Base-by-base conservation (phyloP, 1,140 invertebrate species). In the Bombus confusus region DNA sequence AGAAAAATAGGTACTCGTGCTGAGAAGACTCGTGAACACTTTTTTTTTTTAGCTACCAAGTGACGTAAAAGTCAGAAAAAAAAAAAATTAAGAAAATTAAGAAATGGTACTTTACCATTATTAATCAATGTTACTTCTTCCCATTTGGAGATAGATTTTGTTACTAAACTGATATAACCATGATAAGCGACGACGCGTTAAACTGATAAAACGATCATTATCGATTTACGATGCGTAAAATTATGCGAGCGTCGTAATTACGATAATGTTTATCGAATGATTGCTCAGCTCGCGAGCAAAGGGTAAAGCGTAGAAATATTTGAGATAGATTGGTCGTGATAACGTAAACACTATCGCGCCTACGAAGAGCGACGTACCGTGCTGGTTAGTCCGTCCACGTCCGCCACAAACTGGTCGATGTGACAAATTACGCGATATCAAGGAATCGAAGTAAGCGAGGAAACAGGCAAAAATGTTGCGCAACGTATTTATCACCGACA, bases 381-480 rank as follows among this genome's bases (percentile, higher is more conserved):
- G 28, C 18, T 28, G 25, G 18, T 62, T 74, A 74, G 10, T 22
- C 18, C 34, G 34, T 59, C 41, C 52, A 31, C 59, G 34, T 82
- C 39, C 77, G 28, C 52, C 69, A 47, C 81, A 78, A 79, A 85
- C 83, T 41, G 78, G 83, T 82, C 88, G 69, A 66, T 64, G 74
- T 88, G 83, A 89, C 88, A 89, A 89, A 89, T 89, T 75, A 83
- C 79, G 31, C 31, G 83, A 82, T 80, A 62, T 82, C 87, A 28
- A 39, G 64, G 68, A 69, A 86, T 79, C 34, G 62, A 88, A 86
- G 59, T 83, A 25, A 74, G 34, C 80, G 28, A 34, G 10, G 68
- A 62, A 83, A 39, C 34, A 57, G 41, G 41, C 59, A 37, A 25
- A 68, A 62, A 9, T 15, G 28, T 31, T 85, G 83, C 62, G 83